phyloP scores from a whole-genome alignment of 2,797 vertebrate species.

The Acestrorhynchus altus region DNA sequence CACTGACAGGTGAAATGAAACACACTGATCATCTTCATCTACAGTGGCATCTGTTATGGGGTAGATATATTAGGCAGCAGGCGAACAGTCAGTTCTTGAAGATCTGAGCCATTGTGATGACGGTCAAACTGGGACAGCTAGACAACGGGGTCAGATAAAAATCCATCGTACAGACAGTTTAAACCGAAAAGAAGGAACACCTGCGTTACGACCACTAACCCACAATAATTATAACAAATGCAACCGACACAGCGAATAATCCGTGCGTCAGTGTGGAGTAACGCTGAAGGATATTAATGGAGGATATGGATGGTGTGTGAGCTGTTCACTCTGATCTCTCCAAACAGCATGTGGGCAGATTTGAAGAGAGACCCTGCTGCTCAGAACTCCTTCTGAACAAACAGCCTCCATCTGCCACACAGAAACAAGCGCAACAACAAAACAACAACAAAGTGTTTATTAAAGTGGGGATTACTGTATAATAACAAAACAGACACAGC shows the following conservation, averaged over 20 bases:
- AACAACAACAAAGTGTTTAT: slow-evolving; percentile 40
- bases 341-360: slow-evolving; percentile 47
- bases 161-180: no score
- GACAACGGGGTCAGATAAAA: no score
- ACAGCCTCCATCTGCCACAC: slow-evolving; percentile 51
- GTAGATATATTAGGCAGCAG: no score
- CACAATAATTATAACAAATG: no score
- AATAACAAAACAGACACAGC: not conserved
- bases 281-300: not conserved
- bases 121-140: no score
- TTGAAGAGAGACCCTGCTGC: slow-evolving; percentile 37
- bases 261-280: not conserved
- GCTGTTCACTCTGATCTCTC: slow-evolving; percentile 29
- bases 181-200: not conserved
- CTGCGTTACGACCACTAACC: no score
- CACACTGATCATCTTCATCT: no score
- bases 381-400: slow-evolving; percentile 48
- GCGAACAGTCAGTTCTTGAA: no score
- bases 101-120: no score
- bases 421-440: slow-evolving; percentile 24
- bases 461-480: slow-evolving; percentile 20
- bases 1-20: no score
- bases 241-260: not conserved
- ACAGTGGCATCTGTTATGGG: no score
- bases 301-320: not conserved